Conservation (phyloP, 2,797 vertebrate genomes). For the Oryzias dopingdopingensis region DNA sequence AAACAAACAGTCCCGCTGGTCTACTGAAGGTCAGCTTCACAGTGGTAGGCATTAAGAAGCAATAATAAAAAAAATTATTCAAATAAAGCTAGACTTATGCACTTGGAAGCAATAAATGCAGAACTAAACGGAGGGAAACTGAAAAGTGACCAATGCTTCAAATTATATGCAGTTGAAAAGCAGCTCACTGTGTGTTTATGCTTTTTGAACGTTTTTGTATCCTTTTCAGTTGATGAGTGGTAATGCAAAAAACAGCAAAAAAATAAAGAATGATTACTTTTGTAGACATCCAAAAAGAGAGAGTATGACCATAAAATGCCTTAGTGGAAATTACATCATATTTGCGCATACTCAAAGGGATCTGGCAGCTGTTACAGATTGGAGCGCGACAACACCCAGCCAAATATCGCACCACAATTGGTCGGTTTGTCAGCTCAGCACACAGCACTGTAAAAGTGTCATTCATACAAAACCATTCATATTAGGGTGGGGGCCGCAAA, state of each 20-base stretch:
- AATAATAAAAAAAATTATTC: neutral
- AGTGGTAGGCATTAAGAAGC: slow-evolving; percentile 21
- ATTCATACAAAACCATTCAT: too few relatives aligned
- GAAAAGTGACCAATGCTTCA: neutral
- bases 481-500: too few relatives aligned
- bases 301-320: too few relatives aligned
- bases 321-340: too few relatives aligned
- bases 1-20: slow-evolving; percentile 11
- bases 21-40: slow-evolving; percentile 31
- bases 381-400: too few relatives aligned
- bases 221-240: slow-evolving; percentile 4
- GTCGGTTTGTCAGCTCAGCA: too few relatives aligned
- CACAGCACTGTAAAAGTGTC: too few relatives aligned
- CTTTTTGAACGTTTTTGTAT: slow-evolving; percentile 8
- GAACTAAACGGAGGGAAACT: slow-evolving; percentile 5
- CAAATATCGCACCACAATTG: too few relatives aligned
- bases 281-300: too few relatives aligned
- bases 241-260: slow-evolving; percentile 7
- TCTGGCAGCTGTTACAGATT: too few relatives aligned
- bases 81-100: slow-evolving; percentile 28
- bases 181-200: neutral
- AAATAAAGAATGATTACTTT: neutral
- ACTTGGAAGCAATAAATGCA: slow-evolving; percentile 25
- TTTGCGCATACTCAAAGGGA: too few relatives aligned
- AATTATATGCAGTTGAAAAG: neutral